Evolutionary conservation across 2,888 invertebrate genomes (phyloP), one percentile per base, ranked within the genome.

Genomic region (Hirudinaria manillensis): DNA sequence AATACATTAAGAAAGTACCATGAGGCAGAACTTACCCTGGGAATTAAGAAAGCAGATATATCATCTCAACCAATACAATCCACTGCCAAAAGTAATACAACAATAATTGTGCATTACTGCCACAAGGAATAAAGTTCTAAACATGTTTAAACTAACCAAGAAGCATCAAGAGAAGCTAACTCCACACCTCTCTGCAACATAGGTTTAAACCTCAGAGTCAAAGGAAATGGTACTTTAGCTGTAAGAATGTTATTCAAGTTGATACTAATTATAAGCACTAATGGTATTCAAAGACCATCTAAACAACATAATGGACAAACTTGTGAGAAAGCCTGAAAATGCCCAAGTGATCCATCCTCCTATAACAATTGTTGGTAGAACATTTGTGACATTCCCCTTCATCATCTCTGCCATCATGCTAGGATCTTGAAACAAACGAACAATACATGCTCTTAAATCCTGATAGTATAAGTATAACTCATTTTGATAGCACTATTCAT

Each of bases 331-430:
- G 74, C 99, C 99, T 68, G 97, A 98, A 86, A 99, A 99, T 89
- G 98, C 98, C 98, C 98, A 99, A 86, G 99, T 99, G 82, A 99
- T 99, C 98, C 99, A 99, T 19, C 95, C 99, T 82, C 98, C 99
- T 80, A 99, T 98, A 3, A 99, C 90, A 79, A 99, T 94, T 97
- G 98, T 99, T 0, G 98, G 98, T 80, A 99, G 87, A 27, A 99
- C 96, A 87, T 99, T 99, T 3, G 98, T 95, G 36, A 98, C 90
- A 86, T 99, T 99, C 71, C 99, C 98, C 86, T 99, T 99, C 76
- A 99, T 87, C 96, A 99, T 97, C 82, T 99, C 99, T 0, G 94
- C 96, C 91, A 99, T 93, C 91, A 96, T 93, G 75, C 91, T 91
- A 0, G 96, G 96, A 86, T 96, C 95, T 86, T 80, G 36, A 83